Base-by-base conservation (phyloP, 1,140 invertebrate genomes). In the Papilio xuthus region DNA sequence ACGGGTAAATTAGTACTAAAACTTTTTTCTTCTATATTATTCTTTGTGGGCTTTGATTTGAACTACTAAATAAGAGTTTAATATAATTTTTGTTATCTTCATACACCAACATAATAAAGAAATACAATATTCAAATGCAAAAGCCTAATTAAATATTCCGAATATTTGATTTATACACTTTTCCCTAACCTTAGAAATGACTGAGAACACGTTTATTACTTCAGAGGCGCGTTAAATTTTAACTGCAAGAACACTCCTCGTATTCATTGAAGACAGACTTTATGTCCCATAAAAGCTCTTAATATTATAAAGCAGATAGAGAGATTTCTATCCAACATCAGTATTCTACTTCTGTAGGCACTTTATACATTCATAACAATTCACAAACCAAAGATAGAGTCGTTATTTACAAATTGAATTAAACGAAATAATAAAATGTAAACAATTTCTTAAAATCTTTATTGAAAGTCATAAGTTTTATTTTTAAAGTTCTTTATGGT, bases 181-280 rank as follows among this genome's bases (percentile, higher is more conserved):
- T 26, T 60, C 20, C 23, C 56, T 60, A 60, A 60, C 56, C 56
- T 60, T 60, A 60, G 20, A 60, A 60, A 60, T 60, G 20, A 26
- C 56, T 63, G 12, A 4, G 60, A 67, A 63, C 56, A 67, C 23
- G 26, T 67, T 67, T 67, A 67, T 67, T 67, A 67, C 60, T 67
- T 67, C 26, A 32, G 60, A 28, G 60, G 23, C 60, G 26, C 60
- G 26, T 67, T 67, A 67, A 67, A 67, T 28, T 67, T 67, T 67
- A 67, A 67, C 60, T 28, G 60, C 60, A 28, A 67, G 60, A 67
- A 67, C 60, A 67, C 26, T 63, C 60, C 60, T 26, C 60, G 60
- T 67, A 67, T 67, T 67, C 60, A 67, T 67, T 67, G 60, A 67
- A 67, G 60, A 67, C 12, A 28, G 60, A 67, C 3, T 67, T 67